These are phyloP conservation scores for Lacanobia wlatinum DNA, from an alignment of 2,888 invertebrate genomes.

Conservation along the genomic window DNA sequence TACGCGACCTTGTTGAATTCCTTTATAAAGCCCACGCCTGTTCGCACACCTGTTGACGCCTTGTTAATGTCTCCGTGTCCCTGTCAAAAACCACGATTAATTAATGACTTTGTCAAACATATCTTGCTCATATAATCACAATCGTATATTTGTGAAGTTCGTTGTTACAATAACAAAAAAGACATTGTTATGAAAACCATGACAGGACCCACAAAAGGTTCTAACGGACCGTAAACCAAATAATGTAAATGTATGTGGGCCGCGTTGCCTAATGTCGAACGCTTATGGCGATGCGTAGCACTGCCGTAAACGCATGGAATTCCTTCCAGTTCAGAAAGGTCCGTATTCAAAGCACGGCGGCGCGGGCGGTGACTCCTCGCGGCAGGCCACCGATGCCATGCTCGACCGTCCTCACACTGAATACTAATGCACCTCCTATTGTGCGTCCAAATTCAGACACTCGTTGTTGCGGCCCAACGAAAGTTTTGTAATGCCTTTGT, in stretches of 20 bases:
- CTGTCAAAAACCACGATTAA: constrained; percentile 11
- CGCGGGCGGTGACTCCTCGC: constrained; percentile 88
- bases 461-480: constrained; percentile 79
- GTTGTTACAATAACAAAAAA: constrained; percentile 42
- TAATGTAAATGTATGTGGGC: constrained; percentile 83
- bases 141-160: constrained; percentile 13
- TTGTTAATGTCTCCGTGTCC: constrained; percentile 67
- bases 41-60: constrained; percentile 76
- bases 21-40: constrained; percentile 71
- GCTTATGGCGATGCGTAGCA: constrained; percentile 80
- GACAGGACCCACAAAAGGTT: constrained; percentile 74
- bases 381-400: constrained; percentile 83
- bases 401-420: constrained; percentile 78
- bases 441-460: constrained; percentile 78
- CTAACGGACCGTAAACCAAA: constrained; percentile 84
- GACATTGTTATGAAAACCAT: constrained; percentile 66
- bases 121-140: constrained; percentile 20
- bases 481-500: constrained; percentile 87
- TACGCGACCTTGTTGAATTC: constrained; percentile 60
- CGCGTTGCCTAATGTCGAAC: constrained; percentile 83
- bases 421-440: constrained; percentile 86
- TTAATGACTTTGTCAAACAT: constrained; percentile 12
- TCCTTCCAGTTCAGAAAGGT: constrained; percentile 76
- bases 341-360: constrained; percentile 85
- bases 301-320: constrained; percentile 80